A percentile compares a stretch with the other conserved stretches of the same genome.
Conservation (phyloP, 2,888 invertebrate genomes). For the Drosophila longiperda region DNA sequence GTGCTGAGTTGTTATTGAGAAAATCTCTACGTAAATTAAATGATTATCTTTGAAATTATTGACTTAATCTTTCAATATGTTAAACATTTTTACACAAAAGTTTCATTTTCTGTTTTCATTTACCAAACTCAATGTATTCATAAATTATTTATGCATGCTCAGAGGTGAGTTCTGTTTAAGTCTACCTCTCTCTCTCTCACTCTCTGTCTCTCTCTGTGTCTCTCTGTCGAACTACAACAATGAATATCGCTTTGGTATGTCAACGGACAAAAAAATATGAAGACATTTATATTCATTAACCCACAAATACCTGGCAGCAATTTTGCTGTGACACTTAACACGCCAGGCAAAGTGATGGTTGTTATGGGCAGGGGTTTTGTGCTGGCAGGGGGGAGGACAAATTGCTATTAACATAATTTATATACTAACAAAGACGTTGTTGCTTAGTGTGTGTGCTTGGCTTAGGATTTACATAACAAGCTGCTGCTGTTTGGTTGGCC, state of each 20-base stretch:
- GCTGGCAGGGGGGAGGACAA: constrained; percentile 21
- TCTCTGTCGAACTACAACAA: neutral
- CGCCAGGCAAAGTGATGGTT: constrained; percentile 10
- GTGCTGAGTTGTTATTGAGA: neutral
- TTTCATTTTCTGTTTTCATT: neutral
- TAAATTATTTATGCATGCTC: constrained; percentile 20
- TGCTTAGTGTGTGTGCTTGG: neutral
- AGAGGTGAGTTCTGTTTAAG: neutral
- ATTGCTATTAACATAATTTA: constrained; percentile 77
- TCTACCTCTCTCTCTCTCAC: neutral
- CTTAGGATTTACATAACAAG: constrained; percentile 46
- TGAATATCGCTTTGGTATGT: constrained; percentile 11
- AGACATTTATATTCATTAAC: constrained; percentile 72
- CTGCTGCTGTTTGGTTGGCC: constrained; percentile 21
- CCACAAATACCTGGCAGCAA: constrained; percentile 44
- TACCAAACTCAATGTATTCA: constrained; percentile 3
- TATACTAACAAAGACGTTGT: constrained; percentile 40
- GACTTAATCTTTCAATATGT: neutral
- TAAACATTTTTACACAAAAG: neutral
- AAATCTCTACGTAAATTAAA: neutral
- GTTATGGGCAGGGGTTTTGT: neutral
- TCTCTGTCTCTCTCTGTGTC: neutral
- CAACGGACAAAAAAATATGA: constrained; percentile 25
- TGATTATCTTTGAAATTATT: neutral
- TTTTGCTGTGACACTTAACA: constrained; percentile 53